Evolutionary conservation across 2,113 vertebrate species (phyloP), one percentile per base, ranked within the genome.

Genomic region (Urocynchramus pylzowi): DNA sequence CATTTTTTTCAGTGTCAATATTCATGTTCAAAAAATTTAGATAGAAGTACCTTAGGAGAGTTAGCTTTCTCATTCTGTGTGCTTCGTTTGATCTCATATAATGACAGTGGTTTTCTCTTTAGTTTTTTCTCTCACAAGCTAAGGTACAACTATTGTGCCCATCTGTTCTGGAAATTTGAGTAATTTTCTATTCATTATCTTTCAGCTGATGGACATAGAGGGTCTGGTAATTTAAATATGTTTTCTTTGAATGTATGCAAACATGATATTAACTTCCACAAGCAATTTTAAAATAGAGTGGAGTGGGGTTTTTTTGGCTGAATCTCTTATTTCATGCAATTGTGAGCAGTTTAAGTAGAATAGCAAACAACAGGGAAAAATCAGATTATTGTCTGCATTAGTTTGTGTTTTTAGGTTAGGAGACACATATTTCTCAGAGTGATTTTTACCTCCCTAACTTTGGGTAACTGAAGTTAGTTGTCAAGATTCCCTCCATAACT

Each of bases 81-180:
- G 50, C 88, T 85, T 93, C 75, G 50, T 95, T 90, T 95, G 59
- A 24, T 92, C 41, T 93, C 45, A 16, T 69, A 50, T 80, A 83
- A 63, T 84, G 63, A 39, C 54, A 86, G 39, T 47, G 30, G 13
- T 39, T 93, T 94, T 88, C 41, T 68, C 61, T 80, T 85, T 49
- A 80, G 28, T 39, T 69, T 93, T 89, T 85, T 63, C 24, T 83
- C 65, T 86, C 16, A 31, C 56, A 70, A 95, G 45, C 59, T 86
- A 61, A 70, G 33, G 37, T 68, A 76, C 20, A 65, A 42, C 50
- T 74, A 47, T 61, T 88, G 26, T 1, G 0, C 35, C 45, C 26
- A 69, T 74, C 71, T 94, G 45, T 70, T 90, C 42, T 83, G 61
- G 57, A 91, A 88, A 87, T 76, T 0, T 80, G 27, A 83, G n/a